phyloP scores from a whole-genome alignment of 1,140 invertebrate genomes.

The Rhyzopertha dominica region DNA sequence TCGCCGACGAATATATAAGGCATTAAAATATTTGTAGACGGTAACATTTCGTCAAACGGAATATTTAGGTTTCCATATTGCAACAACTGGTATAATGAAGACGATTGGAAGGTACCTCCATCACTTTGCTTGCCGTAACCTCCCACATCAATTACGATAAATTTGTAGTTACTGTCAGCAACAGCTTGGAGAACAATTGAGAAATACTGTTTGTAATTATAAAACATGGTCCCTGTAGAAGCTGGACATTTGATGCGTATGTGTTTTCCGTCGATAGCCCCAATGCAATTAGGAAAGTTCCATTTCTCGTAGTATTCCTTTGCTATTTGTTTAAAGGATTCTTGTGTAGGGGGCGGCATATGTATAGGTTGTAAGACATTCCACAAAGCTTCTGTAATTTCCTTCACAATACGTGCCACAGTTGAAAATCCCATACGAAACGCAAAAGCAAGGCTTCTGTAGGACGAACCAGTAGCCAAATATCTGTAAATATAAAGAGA shows the following conservation, averaged over 20 bases:
- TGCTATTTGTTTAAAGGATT: too few relatives aligned
- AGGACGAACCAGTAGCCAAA: constrained; percentile 3
- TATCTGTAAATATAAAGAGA: too few relatives aligned
- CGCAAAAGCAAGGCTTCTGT: constrained; percentile 2
- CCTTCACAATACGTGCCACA: neutral
- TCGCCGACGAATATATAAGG: constrained; percentile 47
- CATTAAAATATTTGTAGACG: constrained; percentile 18
- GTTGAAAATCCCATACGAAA: constrained; percentile 12
- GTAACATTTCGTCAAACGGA: too few relatives aligned
- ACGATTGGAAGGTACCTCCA: too few relatives aligned
- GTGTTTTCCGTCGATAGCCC: constrained; percentile 43
- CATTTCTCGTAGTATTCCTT: constrained; percentile 24
- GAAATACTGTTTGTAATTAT: constrained; percentile 44
- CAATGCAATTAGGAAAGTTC: constrained; percentile 42
- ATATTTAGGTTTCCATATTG: too few relatives aligned
- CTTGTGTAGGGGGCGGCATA: constrained; percentile 24
- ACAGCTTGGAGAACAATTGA: constrained; percentile 44
- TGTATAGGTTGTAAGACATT: constrained; percentile 31
- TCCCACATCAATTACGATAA: constrained; percentile 43
- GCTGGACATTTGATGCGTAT: constrained; percentile 24
- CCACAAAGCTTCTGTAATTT: neutral
- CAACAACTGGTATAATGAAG: too few relatives aligned
- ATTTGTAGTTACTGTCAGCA: constrained; percentile 43
- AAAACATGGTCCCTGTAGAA: constrained; percentile 34
- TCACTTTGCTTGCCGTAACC: too few relatives aligned